Percentiles rank a stretch among this genome's conserved stretches.
Evolutionary conservation across 2,113 vertebrate genomes (phyloP).

Genomic region (Elachura formosa): DNA sequence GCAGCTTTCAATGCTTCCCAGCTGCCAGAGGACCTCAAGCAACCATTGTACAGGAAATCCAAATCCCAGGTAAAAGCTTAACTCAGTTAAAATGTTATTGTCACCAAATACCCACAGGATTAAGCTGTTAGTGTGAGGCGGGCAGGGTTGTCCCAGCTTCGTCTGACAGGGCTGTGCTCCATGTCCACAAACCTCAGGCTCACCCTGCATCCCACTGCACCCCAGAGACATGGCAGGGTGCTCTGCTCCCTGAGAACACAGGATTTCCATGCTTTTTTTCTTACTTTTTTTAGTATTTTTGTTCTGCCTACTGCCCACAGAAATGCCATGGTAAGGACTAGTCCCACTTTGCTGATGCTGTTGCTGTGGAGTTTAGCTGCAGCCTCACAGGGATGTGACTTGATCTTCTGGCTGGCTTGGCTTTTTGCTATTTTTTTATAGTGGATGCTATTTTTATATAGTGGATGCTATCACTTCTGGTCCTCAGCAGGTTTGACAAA

Average conservation of each 20-base stretch:
- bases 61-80: constrained; percentile 91
- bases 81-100: background rate
- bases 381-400: background rate
- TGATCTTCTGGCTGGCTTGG: background rate
- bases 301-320: background rate
- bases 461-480: background rate
- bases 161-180: background rate
- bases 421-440: background rate
- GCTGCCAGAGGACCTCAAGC: constrained; percentile 88
- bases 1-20: constrained; percentile 82
- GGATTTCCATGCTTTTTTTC: background rate
- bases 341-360: background rate
- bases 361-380: background rate
- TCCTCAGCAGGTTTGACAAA: background rate
- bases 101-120: background rate
- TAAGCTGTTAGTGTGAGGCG: background rate
- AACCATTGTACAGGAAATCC: constrained; percentile 94
- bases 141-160: background rate
- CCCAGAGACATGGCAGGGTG: background rate
- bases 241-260: background rate
- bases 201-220: background rate
- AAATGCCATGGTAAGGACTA: background rate
- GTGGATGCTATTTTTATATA: background rate
- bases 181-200: background rate
- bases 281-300: background rate